Conservation (phyloP, 2,797 vertebrate genomes). For the Onychomys torridus region DNA sequence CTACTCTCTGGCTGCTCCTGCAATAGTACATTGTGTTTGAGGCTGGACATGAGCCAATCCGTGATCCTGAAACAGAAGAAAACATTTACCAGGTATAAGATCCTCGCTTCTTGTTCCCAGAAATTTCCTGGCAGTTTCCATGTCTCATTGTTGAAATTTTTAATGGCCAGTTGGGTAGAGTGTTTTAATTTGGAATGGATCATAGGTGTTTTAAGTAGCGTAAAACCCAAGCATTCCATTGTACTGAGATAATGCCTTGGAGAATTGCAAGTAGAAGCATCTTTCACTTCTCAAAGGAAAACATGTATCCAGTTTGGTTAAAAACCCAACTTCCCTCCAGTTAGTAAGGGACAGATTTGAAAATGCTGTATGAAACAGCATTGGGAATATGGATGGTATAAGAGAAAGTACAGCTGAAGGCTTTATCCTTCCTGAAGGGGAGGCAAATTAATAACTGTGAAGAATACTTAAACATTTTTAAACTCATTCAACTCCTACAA, state of each 20-base stretch:
- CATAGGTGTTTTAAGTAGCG: constrained; percentile 13
- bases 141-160: neutral
- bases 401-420: neutral
- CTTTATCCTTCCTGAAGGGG: neutral
- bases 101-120: constrained; percentile 21
- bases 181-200: constrained; percentile 4
- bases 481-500: constrained; percentile 12
- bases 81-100: constrained; percentile 99
- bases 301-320: neutral
- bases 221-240: neutral
- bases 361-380: neutral
- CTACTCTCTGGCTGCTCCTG: constrained; percentile 91
- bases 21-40: constrained; percentile 99
- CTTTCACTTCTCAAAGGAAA: constrained; percentile 25
- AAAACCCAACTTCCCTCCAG: neutral
- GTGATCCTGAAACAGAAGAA: constrained; percentile 98
- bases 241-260: neutral
- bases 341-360: neutral
- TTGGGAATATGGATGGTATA: neutral
- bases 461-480: neutral
- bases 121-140: neutral
- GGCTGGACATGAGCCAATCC: constrained; percentile 99
- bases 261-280: neutral
- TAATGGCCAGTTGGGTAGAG: neutral
- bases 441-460: neutral